Conservation (phyloP, 2,888 invertebrate species). For the Ecliptopera silaceata region DNA sequence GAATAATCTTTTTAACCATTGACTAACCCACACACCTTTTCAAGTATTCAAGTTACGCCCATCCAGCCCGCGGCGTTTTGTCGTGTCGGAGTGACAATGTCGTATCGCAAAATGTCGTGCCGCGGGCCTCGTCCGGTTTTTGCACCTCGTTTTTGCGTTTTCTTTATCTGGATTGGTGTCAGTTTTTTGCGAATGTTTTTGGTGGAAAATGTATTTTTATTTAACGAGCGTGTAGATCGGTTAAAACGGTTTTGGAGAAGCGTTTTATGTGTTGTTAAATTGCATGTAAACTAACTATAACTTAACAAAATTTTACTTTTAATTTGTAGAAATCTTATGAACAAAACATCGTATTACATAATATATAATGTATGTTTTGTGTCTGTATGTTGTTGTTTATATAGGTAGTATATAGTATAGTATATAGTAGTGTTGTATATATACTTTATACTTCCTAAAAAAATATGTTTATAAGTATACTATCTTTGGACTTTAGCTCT, state of each 20-base stretch:
- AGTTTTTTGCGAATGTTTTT: constrained; percentile 27
- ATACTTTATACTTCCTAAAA: no score
- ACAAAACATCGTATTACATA: no score
- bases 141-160: constrained; percentile 39
- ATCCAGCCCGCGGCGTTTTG: constrained; percentile 27
- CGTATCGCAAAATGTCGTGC: constrained; percentile 29
- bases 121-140: constrained; percentile 31
- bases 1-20: not conserved
- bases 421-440: no score
- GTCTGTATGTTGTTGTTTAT: no score
- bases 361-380: no score
- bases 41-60: constrained; percentile 14
- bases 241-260: not conserved
- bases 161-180: constrained; percentile 36
- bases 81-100: constrained; percentile 26
- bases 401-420: no score
- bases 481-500: no score
- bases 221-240: constrained; percentile 11
- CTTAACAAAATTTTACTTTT: not conserved
- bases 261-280: not conserved
- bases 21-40: constrained; percentile 2
- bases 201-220: constrained; percentile 22
- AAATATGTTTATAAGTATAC: no score
- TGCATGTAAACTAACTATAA: not conserved
- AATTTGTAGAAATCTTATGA: no score